These are phyloP conservation scores for Mythimna albipuncta DNA, from an alignment of 2,888 invertebrate genomes.

Conservation along the genomic window DNA sequence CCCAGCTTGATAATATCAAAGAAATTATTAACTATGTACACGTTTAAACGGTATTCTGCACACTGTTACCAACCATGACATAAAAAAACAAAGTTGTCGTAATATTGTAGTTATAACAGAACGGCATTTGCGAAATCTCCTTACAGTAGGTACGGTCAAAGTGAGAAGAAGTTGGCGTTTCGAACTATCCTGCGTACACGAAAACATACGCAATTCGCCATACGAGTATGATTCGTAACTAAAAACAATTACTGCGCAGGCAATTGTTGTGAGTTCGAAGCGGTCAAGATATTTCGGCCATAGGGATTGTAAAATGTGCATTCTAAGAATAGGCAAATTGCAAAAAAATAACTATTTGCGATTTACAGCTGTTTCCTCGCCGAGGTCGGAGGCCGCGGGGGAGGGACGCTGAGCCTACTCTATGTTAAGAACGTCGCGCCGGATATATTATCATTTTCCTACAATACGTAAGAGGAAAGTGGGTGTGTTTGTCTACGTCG, in stretches of 20 bases:
- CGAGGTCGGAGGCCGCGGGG: constrained; percentile 13
- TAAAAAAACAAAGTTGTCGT: no score
- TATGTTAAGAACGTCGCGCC: constrained; percentile 32
- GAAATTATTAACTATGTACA: neutral
- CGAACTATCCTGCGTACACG: no score
- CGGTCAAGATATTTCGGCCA: no score
- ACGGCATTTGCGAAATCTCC: neutral
- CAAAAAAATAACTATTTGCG: neutral
- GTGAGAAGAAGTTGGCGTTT: no score
- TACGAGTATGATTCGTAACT: no score
- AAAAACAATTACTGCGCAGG: no score
- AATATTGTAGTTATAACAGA: neutral
- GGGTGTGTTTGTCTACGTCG: constrained; percentile 51
- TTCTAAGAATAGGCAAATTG: no score
- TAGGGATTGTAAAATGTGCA: no score
- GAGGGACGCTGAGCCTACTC: constrained; percentile 24
- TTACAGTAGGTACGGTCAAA: no score
- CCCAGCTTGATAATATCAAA: neutral
- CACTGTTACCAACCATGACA: neutral
- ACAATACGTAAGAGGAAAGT: constrained; percentile 54
- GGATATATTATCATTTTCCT: constrained; percentile 39
- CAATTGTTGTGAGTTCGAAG: no score
- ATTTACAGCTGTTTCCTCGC: constrained; percentile 25
- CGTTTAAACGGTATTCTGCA: neutral
- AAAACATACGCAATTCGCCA: no score